Base-by-base conservation (phyloP, 2,888 invertebrate genomes). In the Philereme vetulata region DNA sequence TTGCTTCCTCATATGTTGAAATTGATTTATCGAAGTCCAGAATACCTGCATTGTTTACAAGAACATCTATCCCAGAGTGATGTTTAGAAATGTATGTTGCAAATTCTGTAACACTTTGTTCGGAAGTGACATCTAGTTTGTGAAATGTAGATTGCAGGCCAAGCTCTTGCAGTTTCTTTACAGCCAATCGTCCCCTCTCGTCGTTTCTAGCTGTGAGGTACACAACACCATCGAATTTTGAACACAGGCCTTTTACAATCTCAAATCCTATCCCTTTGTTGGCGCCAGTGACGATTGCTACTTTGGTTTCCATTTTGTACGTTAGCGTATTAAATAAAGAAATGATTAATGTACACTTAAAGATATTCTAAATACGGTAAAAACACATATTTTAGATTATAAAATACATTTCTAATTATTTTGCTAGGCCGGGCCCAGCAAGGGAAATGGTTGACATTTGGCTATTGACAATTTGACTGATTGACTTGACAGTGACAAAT, bases 41-140 rank as follows among this genome's bases (percentile, higher is more conserved):
- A 71, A 96, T 94, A 34, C 94, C 96, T 72, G 96, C 96, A 87
- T 96, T 96, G 83, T 96, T 96, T 65, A 96, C 93, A 51, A 96
- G 89, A 64, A 96, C 85, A 84, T 96, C 96, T 60, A 97, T 88
- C 32, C 96, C 95, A 36, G 94, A 93, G 80, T 96, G 93, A 60
- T 93, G 93, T 59, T 88, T 84, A 70, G 93, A 85, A 61, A 96
- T 85, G 76, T 93, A 93, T 62, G 93, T 86, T 44, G 91, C 91
- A 66, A 96, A 94, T 32, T 81, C 86, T 66, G 92, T 83, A 61
- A 96, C 88, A 76, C 95, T 96, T 5, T 88, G 84, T 71, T 93
- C 89, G 73, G 94, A 92, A 51, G 93, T 94, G 64, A 96, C 93
- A 77, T 97, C 96, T 67, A 97, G 86, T 67, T 94, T 93, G 80